A percentile compares a stretch with the other conserved stretches of the same genome.
These are phyloP conservation scores for Rhodeus uyekii DNA, from an alignment of 2,797 vertebrate species.

Conservation along the genomic window DNA sequence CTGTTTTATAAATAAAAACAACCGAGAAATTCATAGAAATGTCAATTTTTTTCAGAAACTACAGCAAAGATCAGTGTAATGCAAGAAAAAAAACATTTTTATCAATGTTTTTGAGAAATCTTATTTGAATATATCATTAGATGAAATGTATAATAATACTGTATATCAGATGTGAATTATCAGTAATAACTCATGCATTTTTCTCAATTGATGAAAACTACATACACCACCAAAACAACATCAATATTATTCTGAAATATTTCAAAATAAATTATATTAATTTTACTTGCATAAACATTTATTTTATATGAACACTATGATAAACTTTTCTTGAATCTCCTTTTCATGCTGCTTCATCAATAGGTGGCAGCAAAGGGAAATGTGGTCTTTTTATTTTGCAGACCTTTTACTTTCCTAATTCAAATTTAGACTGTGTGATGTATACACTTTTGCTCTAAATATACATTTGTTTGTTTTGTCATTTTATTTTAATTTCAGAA, in stretches of 20 bases:
- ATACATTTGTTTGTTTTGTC: not conserved
- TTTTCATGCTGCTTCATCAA: not conserved
- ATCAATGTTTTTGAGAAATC: not conserved
- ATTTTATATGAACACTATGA: not conserved
- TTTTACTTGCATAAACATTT: no score
- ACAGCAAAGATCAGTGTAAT: not conserved
- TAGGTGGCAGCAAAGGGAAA: not conserved
- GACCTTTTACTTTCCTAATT: not conserved
- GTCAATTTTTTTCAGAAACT: not conserved
- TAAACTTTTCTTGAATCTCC: not conserved
- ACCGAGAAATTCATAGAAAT: not conserved
- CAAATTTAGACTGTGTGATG: not conserved
- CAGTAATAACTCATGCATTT: not conserved
- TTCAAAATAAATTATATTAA: no score
- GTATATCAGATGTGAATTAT: not conserved
- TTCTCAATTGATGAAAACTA: not conserved
- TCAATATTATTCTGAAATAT: not conserved
- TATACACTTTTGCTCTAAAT: not conserved
- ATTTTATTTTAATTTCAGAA: not conserved
- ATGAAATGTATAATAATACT: not conserved
- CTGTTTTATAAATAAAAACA: not conserved
- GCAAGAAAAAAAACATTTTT: not conserved
- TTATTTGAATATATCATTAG: not conserved
- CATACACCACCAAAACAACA: not conserved
- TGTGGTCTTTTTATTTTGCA: not conserved